Evolutionary conservation across 2,113 vertebrate genomes (phyloP), one percentile per base, ranked within the genome.

Genomic region (Recurvirostra avosetta): DNA sequence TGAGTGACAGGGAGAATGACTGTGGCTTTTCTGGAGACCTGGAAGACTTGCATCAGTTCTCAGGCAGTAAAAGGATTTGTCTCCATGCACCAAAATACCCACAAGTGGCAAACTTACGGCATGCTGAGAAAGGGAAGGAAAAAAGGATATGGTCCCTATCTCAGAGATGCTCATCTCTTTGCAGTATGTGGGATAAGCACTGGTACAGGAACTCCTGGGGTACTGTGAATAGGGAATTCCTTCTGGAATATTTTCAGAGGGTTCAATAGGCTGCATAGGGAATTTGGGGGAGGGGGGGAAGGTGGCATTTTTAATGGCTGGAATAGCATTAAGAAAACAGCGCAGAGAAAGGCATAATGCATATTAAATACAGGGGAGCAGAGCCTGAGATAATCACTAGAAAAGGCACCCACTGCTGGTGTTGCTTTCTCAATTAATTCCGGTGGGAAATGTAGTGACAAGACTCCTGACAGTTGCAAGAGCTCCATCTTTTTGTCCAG

Each of bases 141-240:
- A 40, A 71, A 36, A 38, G 10, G 15, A 8, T 23, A n/a, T 0
- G 0, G 11, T 78, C 47, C 18, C 15, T 62, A 1, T 32, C n/a
- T 53, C 12, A 27, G 75, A 43, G 70, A 12, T 36, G 47, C 29
- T 40, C 0, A 0, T 61, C 15, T 76, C 36, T 45, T 52, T 52
- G 41, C 20, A n/a, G 10, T 63, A 4, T 20, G 2, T 58, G 43
- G 55, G 41, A 36, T 68, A 34, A 79, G 25, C 36, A 30, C 29
- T 66, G 20, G 29, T 56, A 17, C 32, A 67, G 59, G 41, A 81
- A 8, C 47, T 84, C 14, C 17, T 50, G 38, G 20, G n/a, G 16
- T 50, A 38, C 20, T 74, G 7, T 29, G 41, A 74, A 40, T 8
- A 47, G 26, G 27, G 23, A 73, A 17, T 50, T 52, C 56, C 18